phyloP scores from a whole-genome alignment of 2,888 invertebrate genomes.

The Vesta saturnalis region DNA sequence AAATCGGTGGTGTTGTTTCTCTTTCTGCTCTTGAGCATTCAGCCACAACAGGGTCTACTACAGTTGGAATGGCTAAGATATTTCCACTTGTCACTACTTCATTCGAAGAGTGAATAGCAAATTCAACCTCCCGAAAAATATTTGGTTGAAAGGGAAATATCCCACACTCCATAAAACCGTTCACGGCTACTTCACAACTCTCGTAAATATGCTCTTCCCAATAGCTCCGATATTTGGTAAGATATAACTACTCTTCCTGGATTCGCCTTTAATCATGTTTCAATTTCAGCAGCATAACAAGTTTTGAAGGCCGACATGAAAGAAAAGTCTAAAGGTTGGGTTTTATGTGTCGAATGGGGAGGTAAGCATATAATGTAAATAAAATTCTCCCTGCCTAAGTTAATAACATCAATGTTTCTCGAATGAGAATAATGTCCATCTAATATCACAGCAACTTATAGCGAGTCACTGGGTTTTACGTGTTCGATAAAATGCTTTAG shows the following conservation, averaged over 20 bases:
- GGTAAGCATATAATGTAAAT: constrained; percentile 23
- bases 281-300: constrained; percentile 45
- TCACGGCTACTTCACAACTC: constrained; percentile 24
- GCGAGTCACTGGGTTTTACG: neutral
- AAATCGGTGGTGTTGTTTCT: neutral
- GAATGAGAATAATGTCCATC: neutral
- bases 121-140: constrained; percentile 10
- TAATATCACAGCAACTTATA: neutral
- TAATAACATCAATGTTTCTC: constrained; percentile 31
- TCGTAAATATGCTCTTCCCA: neutral
- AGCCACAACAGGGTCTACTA: neutral
- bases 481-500: neutral
- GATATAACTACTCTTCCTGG: constrained; percentile 41
- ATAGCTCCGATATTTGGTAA: neutral
- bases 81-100: neutral
- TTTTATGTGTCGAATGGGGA: constrained; percentile 39
- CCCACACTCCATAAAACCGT: constrained; percentile 41
- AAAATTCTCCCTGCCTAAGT: constrained; percentile 16
- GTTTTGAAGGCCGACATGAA: constrained; percentile 46
- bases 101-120: neutral
- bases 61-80: neutral
- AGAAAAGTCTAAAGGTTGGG: constrained; percentile 43
- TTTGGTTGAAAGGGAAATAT: constrained; percentile 37
- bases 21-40: neutral
- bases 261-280: constrained; percentile 42